Percentiles rank a stretch among this genome's conserved stretches.
Evolutionary conservation across 1,140 invertebrate species (phyloP).

Genomic region (Philotrypesis tridentata): DNA sequence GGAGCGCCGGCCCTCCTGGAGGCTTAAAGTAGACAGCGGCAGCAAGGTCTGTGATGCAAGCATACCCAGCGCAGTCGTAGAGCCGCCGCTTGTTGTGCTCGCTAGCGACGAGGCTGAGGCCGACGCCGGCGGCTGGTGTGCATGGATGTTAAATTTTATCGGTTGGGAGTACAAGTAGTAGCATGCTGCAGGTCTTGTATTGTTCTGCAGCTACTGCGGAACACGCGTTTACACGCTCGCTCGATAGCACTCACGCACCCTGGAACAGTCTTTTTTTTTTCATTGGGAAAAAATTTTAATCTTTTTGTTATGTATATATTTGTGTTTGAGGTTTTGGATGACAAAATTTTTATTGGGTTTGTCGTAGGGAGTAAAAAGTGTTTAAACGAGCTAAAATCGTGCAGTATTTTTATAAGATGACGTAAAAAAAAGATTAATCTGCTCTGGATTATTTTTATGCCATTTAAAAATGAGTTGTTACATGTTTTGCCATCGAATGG

Average conservation of each 20-base stretch:
- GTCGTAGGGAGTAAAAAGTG: background rate
- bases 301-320: background rate
- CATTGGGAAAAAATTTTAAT: background rate
- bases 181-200: background rate
- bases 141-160: slow-evolving; percentile 64
- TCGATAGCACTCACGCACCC: background rate
- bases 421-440: background rate
- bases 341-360: background rate
- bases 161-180: slow-evolving; percentile 61
- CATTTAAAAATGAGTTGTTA: background rate
- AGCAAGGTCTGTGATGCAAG: slow-evolving; percentile 82
- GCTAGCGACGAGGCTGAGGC: slow-evolving; percentile 20
- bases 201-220: background rate
- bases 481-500: background rate
- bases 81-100: slow-evolving; percentile 14
- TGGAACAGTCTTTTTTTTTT: background rate
- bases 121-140: slow-evolving; percentile 60
- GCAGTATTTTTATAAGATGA: background rate
- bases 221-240: background rate
- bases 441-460: too few relatives aligned
- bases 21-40: slow-evolving; percentile 89
- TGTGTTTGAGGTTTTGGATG: background rate
- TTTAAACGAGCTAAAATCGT: background rate
- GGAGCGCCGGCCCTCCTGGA: slow-evolving; percentile 92
- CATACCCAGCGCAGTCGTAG: slow-evolving; percentile 5